Evolutionary conservation across 1,140 invertebrate species (phyloP).

Genomic region (Apis cerana): DNA sequence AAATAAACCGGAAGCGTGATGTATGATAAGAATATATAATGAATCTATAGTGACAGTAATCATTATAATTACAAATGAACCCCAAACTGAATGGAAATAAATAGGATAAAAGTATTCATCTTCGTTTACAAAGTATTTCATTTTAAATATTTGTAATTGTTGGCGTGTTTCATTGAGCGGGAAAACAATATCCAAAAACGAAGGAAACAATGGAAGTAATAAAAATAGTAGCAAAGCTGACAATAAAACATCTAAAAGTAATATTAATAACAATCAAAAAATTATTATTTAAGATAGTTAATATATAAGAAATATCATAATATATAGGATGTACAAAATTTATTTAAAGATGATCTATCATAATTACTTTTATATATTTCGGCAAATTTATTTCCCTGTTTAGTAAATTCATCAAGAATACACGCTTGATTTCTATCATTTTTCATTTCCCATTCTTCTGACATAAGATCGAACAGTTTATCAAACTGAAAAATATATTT

Average conservation of each 20-base stretch:
- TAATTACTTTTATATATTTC: conserved; percentile 2
- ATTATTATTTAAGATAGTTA: background rate
- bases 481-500: background rate
- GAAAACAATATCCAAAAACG: background rate
- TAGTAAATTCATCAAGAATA: background rate
- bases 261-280: no score
- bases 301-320: background rate
- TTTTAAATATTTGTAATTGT: background rate
- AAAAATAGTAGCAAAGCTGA: background rate
- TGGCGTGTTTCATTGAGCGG: conserved; percentile 5
- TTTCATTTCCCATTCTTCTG: background rate
- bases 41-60: conserved; percentile 15
- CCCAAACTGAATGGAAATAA: background rate
- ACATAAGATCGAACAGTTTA: background rate
- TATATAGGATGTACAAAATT: background rate
- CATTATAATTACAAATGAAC: background rate
- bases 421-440: background rate
- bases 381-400: background rate
- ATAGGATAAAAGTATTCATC: conserved; percentile 7
- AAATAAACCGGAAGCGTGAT: conserved; percentile 6
- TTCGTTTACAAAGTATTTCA: conserved; percentile 1
- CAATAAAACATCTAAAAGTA: background rate
- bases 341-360: background rate
- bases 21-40: conserved; percentile 3
- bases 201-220: background rate